These are phyloP conservation scores for Parnassius glacialis DNA, from an alignment of 2,888 invertebrate genomes.

Conservation along the genomic window DNA sequence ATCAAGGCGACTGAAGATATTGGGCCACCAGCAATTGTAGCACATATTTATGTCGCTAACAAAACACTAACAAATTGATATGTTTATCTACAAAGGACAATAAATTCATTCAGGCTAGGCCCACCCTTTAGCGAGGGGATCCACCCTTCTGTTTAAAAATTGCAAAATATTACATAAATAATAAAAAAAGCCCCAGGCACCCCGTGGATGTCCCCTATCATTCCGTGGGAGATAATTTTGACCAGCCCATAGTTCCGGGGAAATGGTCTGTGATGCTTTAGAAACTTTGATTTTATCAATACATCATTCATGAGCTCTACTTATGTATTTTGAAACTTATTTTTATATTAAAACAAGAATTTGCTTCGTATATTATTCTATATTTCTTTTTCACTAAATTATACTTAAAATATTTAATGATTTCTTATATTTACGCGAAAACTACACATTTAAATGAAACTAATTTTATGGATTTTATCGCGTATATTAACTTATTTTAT, in stretches of 20 bases:
- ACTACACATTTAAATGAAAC: too few species aligned
- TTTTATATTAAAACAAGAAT: neutral
- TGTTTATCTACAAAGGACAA: slow-evolving; percentile 27
- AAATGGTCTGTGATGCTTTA: slow-evolving; percentile 70
- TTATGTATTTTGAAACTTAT: neutral
- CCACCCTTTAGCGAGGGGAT: slow-evolving; percentile 77
- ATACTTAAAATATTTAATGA: too few species aligned
- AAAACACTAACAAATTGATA: slow-evolving; percentile 27
- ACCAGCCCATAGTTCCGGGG: slow-evolving; percentile 69
- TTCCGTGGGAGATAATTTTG: slow-evolving; percentile 60
- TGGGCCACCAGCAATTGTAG: slow-evolving; percentile 60
- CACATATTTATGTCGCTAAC: slow-evolving; percentile 38
- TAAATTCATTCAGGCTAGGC: slow-evolving; percentile 70
- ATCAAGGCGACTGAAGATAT: slow-evolving; percentile 61
- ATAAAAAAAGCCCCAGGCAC: slow-evolving; percentile 59
- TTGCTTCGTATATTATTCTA: neutral
- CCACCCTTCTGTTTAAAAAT: slow-evolving; percentile 76
- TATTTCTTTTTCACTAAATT: too few species aligned
- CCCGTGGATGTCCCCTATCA: slow-evolving; percentile 46
- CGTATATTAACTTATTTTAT: too few species aligned
- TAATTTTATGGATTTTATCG: too few species aligned
- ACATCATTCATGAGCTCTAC: slow-evolving; percentile 39
- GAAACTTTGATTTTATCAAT: slow-evolving; percentile 65
- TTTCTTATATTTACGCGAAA: too few species aligned
- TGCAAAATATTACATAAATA: slow-evolving; percentile 79